Evolutionary conservation across 1,140 invertebrate species (phyloP).

Genomic region (Drosophila bifasciata): DNA sequence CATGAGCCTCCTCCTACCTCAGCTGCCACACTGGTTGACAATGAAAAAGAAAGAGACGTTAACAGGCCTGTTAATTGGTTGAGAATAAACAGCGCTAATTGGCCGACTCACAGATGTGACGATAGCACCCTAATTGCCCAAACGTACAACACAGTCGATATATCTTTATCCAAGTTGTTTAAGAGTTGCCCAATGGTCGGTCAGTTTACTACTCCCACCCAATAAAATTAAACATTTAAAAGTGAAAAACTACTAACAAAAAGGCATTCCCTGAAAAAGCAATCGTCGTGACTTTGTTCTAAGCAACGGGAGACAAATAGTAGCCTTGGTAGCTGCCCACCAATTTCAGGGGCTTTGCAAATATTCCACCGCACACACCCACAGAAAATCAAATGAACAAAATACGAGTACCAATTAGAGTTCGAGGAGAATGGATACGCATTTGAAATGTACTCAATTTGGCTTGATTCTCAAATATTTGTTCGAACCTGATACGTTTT

Average conservation of each 20-base stretch:
- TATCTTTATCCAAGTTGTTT: conserved; percentile 21
- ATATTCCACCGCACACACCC: conserved; percentile 23
- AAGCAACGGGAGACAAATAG: conserved; percentile 27
- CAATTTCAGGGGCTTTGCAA: conserved; percentile 51
- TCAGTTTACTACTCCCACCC: background rate
- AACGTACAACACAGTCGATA: conserved; percentile 13
- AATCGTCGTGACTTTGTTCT: conserved; percentile 4
- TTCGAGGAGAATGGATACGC: background rate
- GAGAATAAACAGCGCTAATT: conserved; percentile 61
- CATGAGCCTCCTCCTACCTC: background rate
- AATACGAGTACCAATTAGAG: conserved; percentile 10
- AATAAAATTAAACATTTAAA: background rate
- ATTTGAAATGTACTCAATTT: conserved; percentile 47
- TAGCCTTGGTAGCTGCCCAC: conserved; percentile 34
- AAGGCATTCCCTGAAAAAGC: conserved; percentile 28
- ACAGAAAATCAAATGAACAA: conserved; percentile 41
- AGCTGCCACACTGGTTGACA: conserved; percentile 39
- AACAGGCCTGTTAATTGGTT: conserved; percentile 53
- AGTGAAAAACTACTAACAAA: conserved; percentile 40
- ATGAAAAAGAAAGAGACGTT: conserved; percentile 34
- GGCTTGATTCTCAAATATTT: too few species aligned
- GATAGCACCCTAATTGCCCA: conserved; percentile 41
- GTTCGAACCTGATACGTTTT: conserved; percentile 55
- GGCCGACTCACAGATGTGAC: conserved; percentile 23
- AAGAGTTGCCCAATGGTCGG: conserved; percentile 6